Base-by-base conservation (phyloP, 2,797 vertebrate genomes). In the Lerista edwardsae region DNA sequence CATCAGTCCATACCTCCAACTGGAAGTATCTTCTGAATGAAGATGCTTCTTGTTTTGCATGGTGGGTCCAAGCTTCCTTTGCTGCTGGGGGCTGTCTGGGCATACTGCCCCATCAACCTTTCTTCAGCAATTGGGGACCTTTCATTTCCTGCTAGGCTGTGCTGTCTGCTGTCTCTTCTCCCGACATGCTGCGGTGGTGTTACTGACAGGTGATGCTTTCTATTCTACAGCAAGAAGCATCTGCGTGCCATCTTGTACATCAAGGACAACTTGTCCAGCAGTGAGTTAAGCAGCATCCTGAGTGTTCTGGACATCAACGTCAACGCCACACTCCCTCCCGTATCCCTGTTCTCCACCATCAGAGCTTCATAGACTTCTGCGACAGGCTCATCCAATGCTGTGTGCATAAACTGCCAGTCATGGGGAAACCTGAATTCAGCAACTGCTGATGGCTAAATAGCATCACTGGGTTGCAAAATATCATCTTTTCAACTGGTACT, bases 211-310 rank as follows among this genome's bases (percentile, higher is more conserved):
- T 79, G 7, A 14, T 47, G 0, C 0, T 81, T 90, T 84, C 39
- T 91, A 31, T 90, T 75, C 79, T 4, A 23, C 95, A 99, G 98
- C 86, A 96, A 96, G 55, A 93, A 79, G 62, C 98, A 98, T 25
- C 87, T 98, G 88, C 93, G 89, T 4, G 96, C 96, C 0, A 94
- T 98, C 88, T 93, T 99, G 90, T 90, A 96, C 88, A 95, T 98
- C 90, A 98, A 98, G 92, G 93, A 84, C 1, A 96, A 96, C 81
- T 92, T 98, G 61, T 93, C 96, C 0, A 94, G 73, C 4, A 87
- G 92, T 0, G 95, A 98, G 0, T 29, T 91, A 71, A 96, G 83
- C 87, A 94, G 93, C 87, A 96, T 98, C 92, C 94, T 96, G 82
- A 90, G 82, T 12, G 96, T 97, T 55, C 86, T 97, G 75, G 91